Percentiles rank a stretch among this genome's conserved stretches.
phyloP scores from a whole-genome alignment of 2,113 vertebrate genomes.

The Daubentonia madagascariensis region DNA sequence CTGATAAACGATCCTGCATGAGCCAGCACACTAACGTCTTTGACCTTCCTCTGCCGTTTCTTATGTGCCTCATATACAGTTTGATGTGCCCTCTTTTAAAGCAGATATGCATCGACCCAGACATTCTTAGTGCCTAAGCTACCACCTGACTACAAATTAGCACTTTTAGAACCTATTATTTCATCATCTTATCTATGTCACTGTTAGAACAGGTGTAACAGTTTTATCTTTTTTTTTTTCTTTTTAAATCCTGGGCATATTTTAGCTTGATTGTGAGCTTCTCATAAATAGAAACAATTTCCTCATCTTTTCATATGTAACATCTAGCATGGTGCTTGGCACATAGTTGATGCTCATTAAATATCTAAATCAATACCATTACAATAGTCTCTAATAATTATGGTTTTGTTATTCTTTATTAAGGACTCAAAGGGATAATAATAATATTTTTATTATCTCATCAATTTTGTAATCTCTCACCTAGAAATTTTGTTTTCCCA shows the following conservation, averaged over 20 bases:
- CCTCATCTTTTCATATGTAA: neutral
- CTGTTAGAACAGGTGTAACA: neutral
- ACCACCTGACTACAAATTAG: neutral
- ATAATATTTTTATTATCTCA: neutral
- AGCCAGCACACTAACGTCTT: neutral
- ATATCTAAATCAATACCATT: neutral
- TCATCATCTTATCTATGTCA: neutral
- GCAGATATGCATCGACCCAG: neutral
- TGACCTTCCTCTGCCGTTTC: slow-evolving; percentile 30
- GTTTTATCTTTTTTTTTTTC: neutral
- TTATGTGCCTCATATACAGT: neutral
- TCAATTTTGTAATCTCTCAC: neutral
- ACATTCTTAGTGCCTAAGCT: neutral
- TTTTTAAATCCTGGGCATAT: neutral
- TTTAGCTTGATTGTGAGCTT: neutral
- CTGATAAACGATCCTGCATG: slow-evolving; percentile 38
- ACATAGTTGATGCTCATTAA: neutral
- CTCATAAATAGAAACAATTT: neutral
- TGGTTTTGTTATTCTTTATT: slow-evolving; percentile 3
- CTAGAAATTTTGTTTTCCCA: neutral
- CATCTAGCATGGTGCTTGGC: neutral
- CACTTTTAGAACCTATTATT: neutral
- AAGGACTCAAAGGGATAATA: neutral
- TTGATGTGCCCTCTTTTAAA: neutral
- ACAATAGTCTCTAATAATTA: neutral